Conservation (phyloP, 2,888 invertebrate genomes). For the Apamea crenata region DNA sequence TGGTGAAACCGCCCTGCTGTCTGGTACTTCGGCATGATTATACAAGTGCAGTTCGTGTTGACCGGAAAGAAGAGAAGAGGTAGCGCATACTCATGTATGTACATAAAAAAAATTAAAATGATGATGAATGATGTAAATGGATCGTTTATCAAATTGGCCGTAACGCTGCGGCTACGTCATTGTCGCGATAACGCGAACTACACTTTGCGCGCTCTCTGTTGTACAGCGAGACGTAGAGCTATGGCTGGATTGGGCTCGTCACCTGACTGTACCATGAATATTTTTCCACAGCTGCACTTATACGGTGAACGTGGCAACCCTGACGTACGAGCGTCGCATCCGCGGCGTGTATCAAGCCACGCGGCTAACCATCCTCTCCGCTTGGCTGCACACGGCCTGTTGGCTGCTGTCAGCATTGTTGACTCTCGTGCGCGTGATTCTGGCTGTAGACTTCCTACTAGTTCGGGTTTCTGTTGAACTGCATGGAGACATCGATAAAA, state of each 20-base stretch:
- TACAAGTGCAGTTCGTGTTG: background rate
- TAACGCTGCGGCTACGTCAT: no score
- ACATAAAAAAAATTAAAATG: no score
- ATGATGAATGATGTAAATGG: background rate
- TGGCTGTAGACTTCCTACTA: slow-evolving; percentile 85
- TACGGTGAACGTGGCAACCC: slow-evolving; percentile 84
- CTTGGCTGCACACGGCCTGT: slow-evolving; percentile 86
- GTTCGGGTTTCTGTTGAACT: slow-evolving; percentile 79
- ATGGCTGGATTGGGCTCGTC: no score
- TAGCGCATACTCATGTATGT: background rate
- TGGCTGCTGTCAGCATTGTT: slow-evolving; percentile 83
- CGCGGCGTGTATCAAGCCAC: slow-evolving; percentile 86
- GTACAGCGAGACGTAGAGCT: no score
- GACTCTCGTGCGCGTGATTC: slow-evolving; percentile 76
- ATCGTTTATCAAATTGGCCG: background rate
- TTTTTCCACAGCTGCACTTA: slow-evolving; percentile 79
- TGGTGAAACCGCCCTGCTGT: background rate
- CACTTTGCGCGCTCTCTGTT: no score
- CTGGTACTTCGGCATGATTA: background rate
- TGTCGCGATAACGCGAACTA: no score
- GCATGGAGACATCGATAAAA: slow-evolving; percentile 80
- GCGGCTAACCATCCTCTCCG: slow-evolving; percentile 81
- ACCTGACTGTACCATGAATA: background rate
- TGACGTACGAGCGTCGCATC: slow-evolving; percentile 84
- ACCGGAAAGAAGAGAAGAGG: background rate